phyloP scores from a whole-genome alignment of 2,113 vertebrate species.

The Polyodon spathula region DNA sequence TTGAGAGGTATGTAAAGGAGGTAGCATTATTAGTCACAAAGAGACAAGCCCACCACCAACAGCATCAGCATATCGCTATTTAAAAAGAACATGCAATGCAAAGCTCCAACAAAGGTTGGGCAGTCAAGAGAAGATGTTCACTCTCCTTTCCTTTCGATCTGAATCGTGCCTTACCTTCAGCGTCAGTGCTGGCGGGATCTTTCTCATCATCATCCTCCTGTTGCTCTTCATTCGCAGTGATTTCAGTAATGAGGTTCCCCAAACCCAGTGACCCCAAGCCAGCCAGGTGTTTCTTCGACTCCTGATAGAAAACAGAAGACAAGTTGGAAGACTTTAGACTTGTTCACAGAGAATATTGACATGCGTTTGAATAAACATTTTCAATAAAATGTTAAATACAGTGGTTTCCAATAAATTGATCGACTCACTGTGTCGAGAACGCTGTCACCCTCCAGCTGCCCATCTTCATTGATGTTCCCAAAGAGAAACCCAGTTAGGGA shows the following conservation, averaged over 20 bases:
- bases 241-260: conserved; percentile 85
- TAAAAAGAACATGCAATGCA: no score
- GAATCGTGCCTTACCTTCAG: conserved; percentile 33
- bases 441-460: conserved; percentile 87
- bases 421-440: conserved; percentile 76
- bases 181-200: conserved; percentile 33
- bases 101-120: no score
- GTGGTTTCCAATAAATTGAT: neutral
- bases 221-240: conserved; percentile 85
- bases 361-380: no score
- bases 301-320: conserved; percentile 46
- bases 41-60: neutral
- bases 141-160: neutral
- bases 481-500: conserved; percentile 89
- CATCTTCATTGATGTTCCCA: conserved; percentile 93
- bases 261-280: conserved; percentile 83
- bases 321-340: no score
- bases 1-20: no score
- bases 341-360: no score
- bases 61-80: no score
- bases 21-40: no score
- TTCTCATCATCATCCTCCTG: conserved; percentile 69
- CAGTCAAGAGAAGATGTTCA: no score
- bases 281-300: conserved; percentile 93
- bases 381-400: neutral